Percentiles rank a stretch among this genome's conserved stretches.
Conservation (phyloP, 2,888 invertebrate genomes). For the Drosophila diplacantha region DNA sequence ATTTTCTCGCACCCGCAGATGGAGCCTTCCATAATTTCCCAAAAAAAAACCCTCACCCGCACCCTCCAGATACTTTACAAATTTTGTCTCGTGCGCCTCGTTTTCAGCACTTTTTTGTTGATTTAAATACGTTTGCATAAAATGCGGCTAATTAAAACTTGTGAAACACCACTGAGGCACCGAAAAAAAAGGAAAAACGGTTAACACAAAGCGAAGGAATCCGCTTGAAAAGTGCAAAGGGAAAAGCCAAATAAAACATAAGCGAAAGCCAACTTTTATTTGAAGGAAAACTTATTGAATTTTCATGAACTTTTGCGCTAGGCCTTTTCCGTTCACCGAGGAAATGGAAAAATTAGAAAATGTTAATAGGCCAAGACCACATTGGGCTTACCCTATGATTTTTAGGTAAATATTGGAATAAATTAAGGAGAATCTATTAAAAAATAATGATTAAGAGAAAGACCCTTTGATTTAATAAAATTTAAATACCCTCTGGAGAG, state of each 20-base stretch:
- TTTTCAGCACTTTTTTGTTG: conserved; percentile 39
- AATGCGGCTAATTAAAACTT: conserved; percentile 70
- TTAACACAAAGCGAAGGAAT: conserved; percentile 33
- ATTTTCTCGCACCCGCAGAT: conserved; percentile 56
- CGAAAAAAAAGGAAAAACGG: conserved; percentile 9
- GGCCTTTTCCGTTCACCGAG: conserved; percentile 1
- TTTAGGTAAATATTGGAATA: not conserved
- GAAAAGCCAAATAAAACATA: conserved; percentile 29
- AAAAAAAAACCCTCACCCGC: not conserved
- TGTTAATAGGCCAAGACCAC: not conserved
- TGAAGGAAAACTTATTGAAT: conserved; percentile 61
- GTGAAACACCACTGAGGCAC: conserved; percentile 28
- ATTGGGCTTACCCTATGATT: not conserved
- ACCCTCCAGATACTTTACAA: conserved; percentile 2
- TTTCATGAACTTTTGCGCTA: conserved; percentile 53
- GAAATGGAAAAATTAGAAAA: not conserved
- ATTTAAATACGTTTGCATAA: conserved; percentile 64
- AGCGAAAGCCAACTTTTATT: conserved; percentile 47
- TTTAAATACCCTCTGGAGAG: not conserved
- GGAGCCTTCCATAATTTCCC: conserved; percentile 7
- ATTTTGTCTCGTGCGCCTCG: conserved; percentile 18
- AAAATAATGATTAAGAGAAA: no score
- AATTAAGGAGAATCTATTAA: not conserved
- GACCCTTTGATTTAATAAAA: not conserved
- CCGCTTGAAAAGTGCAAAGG: conserved; percentile 22